Base-by-base conservation (phyloP, 2,888 invertebrate genomes). In the Diachrysia chrysitis region DNA sequence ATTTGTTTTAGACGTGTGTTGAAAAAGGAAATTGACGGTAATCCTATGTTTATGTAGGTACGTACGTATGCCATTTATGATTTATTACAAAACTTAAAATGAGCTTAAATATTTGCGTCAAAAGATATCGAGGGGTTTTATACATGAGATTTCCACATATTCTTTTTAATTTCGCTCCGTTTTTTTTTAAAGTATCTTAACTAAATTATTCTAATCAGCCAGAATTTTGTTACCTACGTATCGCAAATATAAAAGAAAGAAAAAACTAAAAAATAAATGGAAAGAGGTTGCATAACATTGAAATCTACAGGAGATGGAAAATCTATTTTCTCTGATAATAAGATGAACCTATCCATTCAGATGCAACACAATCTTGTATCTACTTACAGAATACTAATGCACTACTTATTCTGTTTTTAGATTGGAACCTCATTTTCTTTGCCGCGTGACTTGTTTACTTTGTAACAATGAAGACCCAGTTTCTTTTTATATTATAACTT, bases 301-400 rank as follows among this genome's bases (percentile, higher is more conserved):
- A 46, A 63, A 58, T 66, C 58, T 60, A 17, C 25, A 58, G 69
- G 69, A 80, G 64, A 82, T 65, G 56, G 59, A 21, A 59, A 51
- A 82, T 71, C 71, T 57, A 72, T 80, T 81, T 73, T 42, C 68
- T 10, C 32, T 64, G 46, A 37, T 73, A 82, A 81, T 82, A 69
- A 78, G 78, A 80, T 81, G 55, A 61, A 72, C 56, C 66, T 73
- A 69, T 65, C 57, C 55, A 67, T 73, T 57, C 61, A 70, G 79
- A 76, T 64, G 69, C 66, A 74, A 69, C 55, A 61, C 66, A 69
- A 70, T 70, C 37, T 68, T 64, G 55, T 55, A 66, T 63, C 69
- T 66, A 69, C 78, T 67, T 51, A 17, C 55, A 61, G 81, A 78
- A 81, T 81, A 76, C 79, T 72, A 76, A 83, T 81, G 83, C 63